Evolutionary conservation across 2,888 invertebrate genomes (phyloP).

Genomic region (Lasioglossum zephyrum): DNA sequence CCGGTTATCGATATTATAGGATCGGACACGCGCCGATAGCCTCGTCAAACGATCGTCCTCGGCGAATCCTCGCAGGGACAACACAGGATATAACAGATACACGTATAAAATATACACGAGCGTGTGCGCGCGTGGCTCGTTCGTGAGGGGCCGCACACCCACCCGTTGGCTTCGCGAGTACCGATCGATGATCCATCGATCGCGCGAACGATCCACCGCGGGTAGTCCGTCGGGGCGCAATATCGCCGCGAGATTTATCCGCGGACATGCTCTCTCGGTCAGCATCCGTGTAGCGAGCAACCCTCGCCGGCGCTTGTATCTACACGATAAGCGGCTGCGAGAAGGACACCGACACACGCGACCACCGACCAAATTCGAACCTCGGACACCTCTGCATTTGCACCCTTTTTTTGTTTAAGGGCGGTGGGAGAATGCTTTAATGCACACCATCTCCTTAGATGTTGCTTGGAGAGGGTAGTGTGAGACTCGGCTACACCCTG

Average conservation of each 20-base stretch:
- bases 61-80: constrained; percentile 5
- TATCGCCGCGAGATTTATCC: constrained; percentile 68
- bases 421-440: too few relatives aligned
- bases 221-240: constrained; percentile 57
- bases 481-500: too few relatives aligned
- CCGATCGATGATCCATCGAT: constrained; percentile 73
- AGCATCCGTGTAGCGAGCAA: constrained; percentile 58
- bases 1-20: constrained; percentile 57
- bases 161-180: constrained; percentile 59
- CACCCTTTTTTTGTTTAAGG: background rate
- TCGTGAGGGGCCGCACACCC: constrained; percentile 47
- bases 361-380: background rate
- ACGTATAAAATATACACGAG: background rate
- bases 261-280: constrained; percentile 55
- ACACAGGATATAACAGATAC: constrained; percentile 2
- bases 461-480: too few relatives aligned
- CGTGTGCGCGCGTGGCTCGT: constrained; percentile 29
- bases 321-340: constrained; percentile 32
- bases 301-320: constrained; percentile 51
- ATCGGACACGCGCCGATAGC: constrained; percentile 58
- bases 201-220: constrained; percentile 70
- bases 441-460: too few relatives aligned
- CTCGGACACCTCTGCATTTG: background rate
- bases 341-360: background rate
- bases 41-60: constrained; percentile 52